Base-by-base conservation (phyloP, 2,113 vertebrate species). In the Larimichthys polyactis region DNA sequence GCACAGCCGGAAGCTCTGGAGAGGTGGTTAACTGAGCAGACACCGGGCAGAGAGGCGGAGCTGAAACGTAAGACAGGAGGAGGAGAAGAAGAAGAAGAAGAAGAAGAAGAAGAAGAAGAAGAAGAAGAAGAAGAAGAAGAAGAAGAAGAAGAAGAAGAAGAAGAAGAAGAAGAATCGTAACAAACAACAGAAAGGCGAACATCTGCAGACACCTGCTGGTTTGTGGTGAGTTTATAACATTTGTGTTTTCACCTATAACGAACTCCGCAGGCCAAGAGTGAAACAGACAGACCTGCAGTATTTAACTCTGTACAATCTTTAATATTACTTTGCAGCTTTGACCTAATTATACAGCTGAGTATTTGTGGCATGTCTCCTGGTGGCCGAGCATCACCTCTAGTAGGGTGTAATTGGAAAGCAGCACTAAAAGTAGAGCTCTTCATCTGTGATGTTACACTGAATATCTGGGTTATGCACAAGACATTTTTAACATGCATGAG, bases 221-320 rank as follows among this genome's bases (percentile, higher is more conserved):
- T 11, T 44, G 12, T n/a, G 89, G 93, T 94, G 29, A 75, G 87
- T 78, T 32, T 24, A 12, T 3, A 2, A 1, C 1, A 8, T n/a
- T 68, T 57, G 0, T 0, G 0, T 20, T 24, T 64, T 49, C 4
- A 24, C 11, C 6, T 11, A 27, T 27, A 48, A 10, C 19, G 11
- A 84, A 82, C 22, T 88, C 78, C 66, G 32, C 11, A 65, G 65
- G 66, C 44, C 73, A 20, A 16, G 22, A n/a, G 16, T 51, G 16
- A 3, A 43, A 1, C 36, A 57, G 14, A 3, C 29, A 43, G 78
- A 27, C 48, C 10, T 32, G 2, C 63, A 52, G 29, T 19, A 3
- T 49, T n/a, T 49, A 27, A 58, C 75, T 58, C 22, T 6, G 2
- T 55, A 3, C n/a, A 16, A n/a, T n/a, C 11, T 59, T 6, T n/a